Conservation (phyloP, 2,797 vertebrate genomes). For the Urocyon cinereoargenteus region DNA sequence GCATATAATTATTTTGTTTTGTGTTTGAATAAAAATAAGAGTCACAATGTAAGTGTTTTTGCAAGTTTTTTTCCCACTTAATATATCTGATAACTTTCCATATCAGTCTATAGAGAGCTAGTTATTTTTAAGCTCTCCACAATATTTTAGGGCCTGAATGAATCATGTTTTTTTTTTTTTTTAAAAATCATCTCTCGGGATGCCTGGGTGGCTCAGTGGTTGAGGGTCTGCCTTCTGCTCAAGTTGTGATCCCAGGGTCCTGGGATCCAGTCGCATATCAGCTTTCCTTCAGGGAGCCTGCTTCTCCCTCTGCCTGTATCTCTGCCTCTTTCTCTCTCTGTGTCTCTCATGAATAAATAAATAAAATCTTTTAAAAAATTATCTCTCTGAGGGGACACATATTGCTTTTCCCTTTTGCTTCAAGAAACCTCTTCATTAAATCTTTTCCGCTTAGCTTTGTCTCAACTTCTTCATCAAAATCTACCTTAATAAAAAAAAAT, state of each 20-base stretch:
- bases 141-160: not conserved
- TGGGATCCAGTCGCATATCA: too few relatives aligned
- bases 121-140: slow-evolving; percentile 4
- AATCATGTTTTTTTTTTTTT: not conserved
- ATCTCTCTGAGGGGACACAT: not conserved
- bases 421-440: not conserved
- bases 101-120: not conserved
- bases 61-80: slow-evolving; percentile 1
- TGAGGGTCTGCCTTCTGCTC: too few relatives aligned
- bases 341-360: too few relatives aligned
- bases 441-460: not conserved
- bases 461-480: not conserved
- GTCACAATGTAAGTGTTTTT: not conserved
- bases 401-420: not conserved
- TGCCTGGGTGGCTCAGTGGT: too few relatives aligned
- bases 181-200: too few relatives aligned
- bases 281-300: too few relatives aligned
- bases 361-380: too few relatives aligned
- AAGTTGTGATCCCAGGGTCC: too few relatives aligned
- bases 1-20: not conserved
- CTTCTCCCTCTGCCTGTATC: too few relatives aligned
- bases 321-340: too few relatives aligned
- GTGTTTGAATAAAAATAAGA: not conserved
- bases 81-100: slow-evolving; percentile 17
- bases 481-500: not conserved